These are phyloP conservation scores for Nymphalis c-album DNA, from an alignment of 2,888 invertebrate genomes.

Conservation along the genomic window DNA sequence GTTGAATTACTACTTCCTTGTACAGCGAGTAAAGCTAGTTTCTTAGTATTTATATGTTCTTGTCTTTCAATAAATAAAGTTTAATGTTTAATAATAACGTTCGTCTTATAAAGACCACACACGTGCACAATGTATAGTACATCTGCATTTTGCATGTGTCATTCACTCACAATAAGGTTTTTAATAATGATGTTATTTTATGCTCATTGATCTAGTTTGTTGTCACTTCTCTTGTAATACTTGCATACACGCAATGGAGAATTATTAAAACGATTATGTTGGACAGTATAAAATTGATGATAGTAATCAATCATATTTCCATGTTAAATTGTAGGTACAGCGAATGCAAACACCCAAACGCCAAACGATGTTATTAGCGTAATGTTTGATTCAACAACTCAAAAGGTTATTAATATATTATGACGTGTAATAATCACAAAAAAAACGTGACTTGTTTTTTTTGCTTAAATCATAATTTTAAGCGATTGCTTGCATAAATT, in stretches of 20 bases:
- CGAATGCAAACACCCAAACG: not conserved
- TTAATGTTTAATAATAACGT: not conserved
- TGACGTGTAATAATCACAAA: no score
- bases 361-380: not conserved
- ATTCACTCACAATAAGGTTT: no score
- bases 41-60: not conserved
- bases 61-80: not conserved
- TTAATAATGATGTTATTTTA: no score
- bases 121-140: no score
- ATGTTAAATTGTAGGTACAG: not conserved
- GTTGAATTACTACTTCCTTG: slow-evolving; percentile 24
- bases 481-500: no score
- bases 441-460: no score
- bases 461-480: no score
- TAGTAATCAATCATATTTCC: slow-evolving; percentile 9
- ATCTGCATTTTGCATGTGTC: no score
- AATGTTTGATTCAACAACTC: not conserved
- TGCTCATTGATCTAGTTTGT: not conserved
- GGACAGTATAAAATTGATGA: slow-evolving; percentile 7
- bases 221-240: not conserved
- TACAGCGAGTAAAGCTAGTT: slow-evolving; percentile 10
- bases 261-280: not conserved
- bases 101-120: not conserved
- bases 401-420: no score
- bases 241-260: not conserved